Conservation (phyloP, 2,797 vertebrate genomes). For the Pseudocheirus occidentalis region DNA sequence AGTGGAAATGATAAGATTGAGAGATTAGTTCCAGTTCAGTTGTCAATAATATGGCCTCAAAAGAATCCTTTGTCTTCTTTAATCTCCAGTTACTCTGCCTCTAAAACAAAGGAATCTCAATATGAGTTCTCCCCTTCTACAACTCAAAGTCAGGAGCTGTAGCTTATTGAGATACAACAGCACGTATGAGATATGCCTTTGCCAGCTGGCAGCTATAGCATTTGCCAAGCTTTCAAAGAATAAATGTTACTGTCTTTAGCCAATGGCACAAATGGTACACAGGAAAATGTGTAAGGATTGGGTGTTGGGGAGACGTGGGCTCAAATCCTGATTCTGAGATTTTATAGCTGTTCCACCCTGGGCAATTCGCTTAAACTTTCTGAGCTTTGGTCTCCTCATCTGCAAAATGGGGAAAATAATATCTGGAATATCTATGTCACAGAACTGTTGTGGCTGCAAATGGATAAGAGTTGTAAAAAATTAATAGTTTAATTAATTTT, state of each 20-base stretch:
- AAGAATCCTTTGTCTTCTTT: background rate
- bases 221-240: background rate
- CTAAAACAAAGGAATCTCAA: background rate
- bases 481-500: too few relatives aligned
- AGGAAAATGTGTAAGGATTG: background rate
- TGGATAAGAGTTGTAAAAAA: background rate
- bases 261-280: background rate
- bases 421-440: background rate
- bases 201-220: background rate
- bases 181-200: background rate
- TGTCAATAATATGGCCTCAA: background rate
- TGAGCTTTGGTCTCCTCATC: background rate
- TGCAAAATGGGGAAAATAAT: background rate
- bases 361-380: background rate
- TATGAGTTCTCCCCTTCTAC: background rate
- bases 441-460: background rate
- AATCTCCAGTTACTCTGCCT: background rate
- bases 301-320: background rate
- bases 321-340: background rate
- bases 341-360: background rate
- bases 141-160: background rate
- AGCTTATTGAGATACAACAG: background rate
- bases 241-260: background rate
- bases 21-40: background rate
- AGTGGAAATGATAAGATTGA: background rate